Percentiles rank a stretch among this genome's conserved stretches.
Evolutionary conservation across 1,140 invertebrate species (phyloP).

Genomic region (Drosophila ambigua): DNA sequence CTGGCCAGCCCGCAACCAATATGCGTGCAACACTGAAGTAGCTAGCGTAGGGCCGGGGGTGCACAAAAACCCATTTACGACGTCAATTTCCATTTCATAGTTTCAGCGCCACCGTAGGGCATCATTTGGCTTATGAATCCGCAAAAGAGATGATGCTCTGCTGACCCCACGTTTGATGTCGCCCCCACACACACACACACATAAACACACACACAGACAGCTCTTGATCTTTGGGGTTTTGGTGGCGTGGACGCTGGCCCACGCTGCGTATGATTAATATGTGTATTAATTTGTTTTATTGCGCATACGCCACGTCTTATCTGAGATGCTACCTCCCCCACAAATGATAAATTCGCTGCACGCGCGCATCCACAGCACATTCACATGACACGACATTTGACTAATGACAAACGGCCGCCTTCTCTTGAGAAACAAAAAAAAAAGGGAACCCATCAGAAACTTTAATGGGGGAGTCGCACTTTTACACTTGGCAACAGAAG

Average conservation of each 20-base stretch:
- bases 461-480: constrained; percentile 25
- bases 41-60: neutral
- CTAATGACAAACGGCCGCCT: constrained; percentile 42
- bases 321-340: constrained; percentile 17
- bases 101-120: neutral
- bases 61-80: constrained; percentile 33
- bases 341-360: constrained; percentile 59
- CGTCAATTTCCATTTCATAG: constrained; percentile 36
- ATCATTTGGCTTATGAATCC: constrained; percentile 5
- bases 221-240: constrained; percentile 29
- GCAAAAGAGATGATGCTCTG: constrained; percentile 13
- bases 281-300: constrained; percentile 65
- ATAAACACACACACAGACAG: neutral
- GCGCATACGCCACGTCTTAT: constrained; percentile 50
- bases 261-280: constrained; percentile 65
- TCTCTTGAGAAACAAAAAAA: too few species aligned
- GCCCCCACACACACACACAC: neutral
- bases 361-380: constrained; percentile 34
- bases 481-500: constrained; percentile 20
- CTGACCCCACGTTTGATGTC: constrained; percentile 28
- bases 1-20: neutral
- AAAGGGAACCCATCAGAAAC: neutral
- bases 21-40: neutral
- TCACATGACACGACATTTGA: constrained; percentile 49
- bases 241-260: constrained; percentile 13